Evolutionary conservation across 2,113 vertebrate genomes (phyloP).

Genomic region (Salminus brasiliensis): DNA sequence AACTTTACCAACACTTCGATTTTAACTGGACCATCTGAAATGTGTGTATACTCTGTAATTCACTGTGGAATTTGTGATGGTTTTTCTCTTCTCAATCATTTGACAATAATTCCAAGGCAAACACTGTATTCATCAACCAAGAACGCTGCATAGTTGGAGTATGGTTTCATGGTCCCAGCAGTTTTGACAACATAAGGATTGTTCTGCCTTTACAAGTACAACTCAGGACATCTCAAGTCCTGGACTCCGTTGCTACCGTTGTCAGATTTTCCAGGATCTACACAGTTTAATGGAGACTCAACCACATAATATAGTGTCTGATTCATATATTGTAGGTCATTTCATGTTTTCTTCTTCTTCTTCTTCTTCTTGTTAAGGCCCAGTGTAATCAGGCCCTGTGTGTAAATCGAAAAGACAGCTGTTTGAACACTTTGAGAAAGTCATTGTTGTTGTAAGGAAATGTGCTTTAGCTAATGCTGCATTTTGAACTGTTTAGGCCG

Average conservation of each 20-base stretch:
- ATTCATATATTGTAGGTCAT: too few relatives aligned
- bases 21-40: conserved; percentile 20
- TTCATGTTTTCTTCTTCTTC: too few relatives aligned
- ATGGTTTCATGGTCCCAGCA: neutral
- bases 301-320: neutral
- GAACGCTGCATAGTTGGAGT: conserved; percentile 13
- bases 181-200: conserved; percentile 9
- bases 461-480: too few relatives aligned
- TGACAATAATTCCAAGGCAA: conserved; percentile 23
- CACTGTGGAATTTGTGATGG: conserved; percentile 25
- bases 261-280: conserved; percentile 6
- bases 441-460: too few relatives aligned
- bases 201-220: neutral
- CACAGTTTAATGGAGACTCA: neutral
- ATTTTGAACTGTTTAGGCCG: too few relatives aligned
- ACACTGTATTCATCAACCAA: conserved; percentile 32
- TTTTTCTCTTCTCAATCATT: conserved; percentile 30
- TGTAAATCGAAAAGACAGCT: too few relatives aligned
- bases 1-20: neutral
- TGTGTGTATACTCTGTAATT: conserved; percentile 23
- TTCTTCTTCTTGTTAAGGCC: too few relatives aligned
- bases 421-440: too few relatives aligned
- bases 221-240: neutral
- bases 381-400: too few relatives aligned
- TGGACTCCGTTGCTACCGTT: neutral